Percentiles rank a stretch among this genome's conserved stretches.
These are phyloP conservation scores for Thysanoteuthis rhombus DNA, from an alignment of 2,888 invertebrate genomes.

Conservation along the genomic window DNA sequence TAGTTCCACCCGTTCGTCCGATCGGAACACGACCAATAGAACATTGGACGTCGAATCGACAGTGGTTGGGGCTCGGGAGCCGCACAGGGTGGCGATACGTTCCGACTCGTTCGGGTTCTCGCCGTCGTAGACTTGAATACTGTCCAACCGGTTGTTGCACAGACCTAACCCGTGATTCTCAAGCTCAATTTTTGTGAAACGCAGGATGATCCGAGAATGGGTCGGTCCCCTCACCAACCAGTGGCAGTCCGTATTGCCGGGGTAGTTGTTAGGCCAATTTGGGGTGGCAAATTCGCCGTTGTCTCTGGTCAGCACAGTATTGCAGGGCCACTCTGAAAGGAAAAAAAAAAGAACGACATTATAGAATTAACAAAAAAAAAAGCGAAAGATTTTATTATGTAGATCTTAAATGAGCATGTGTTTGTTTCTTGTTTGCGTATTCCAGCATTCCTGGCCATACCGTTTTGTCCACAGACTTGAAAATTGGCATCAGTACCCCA, in stretches of 20 bases:
- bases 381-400: too few relatives aligned
- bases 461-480: too few relatives aligned
- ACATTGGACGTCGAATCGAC: constrained; percentile 47
- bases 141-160: constrained; percentile 53
- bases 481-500: too few relatives aligned
- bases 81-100: constrained; percentile 46
- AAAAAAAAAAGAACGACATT: background rate
- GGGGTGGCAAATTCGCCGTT: constrained; percentile 63
- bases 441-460: too few relatives aligned
- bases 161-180: constrained; percentile 54
- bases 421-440: too few relatives aligned
- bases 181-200: constrained; percentile 55
- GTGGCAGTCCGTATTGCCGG: constrained; percentile 50
- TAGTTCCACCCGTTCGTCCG: constrained; percentile 56
- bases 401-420: too few relatives aligned
- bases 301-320: constrained; percentile 48
- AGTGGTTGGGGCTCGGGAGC: constrained; percentile 41
- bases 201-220: constrained; percentile 47
- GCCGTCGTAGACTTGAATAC: constrained; percentile 50
- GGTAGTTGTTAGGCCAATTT: constrained; percentile 59
- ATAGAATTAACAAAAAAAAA: background rate
- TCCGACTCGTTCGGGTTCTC: constrained; percentile 37
- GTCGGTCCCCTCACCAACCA: constrained; percentile 58
- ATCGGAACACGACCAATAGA: constrained; percentile 53
- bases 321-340: constrained; percentile 63